phyloP scores from a whole-genome alignment of 1,140 invertebrate genomes.

The Drosophila sp. region DNA sequence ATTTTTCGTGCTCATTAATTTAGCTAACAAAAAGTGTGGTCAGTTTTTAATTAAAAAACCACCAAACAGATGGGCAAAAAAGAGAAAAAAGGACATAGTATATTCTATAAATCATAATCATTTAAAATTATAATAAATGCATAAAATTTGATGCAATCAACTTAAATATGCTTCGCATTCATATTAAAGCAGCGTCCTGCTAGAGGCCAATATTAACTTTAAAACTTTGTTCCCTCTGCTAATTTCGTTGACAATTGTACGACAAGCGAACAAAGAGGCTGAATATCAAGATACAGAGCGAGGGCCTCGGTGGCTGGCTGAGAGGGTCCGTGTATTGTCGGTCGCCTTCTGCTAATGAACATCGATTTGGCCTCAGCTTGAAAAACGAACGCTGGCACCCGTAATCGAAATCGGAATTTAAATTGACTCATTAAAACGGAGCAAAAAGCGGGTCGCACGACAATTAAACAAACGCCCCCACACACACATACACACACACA shows the following conservation, averaged over 20 bases:
- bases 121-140: constrained; percentile 42
- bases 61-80: constrained; percentile 28
- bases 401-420: constrained; percentile 81
- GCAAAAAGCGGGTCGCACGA: constrained; percentile 77
- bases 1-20: constrained; percentile 50
- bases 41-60: constrained; percentile 65
- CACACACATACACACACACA: constrained; percentile 1
- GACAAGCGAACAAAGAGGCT: constrained; percentile 35
- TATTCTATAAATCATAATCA: constrained; percentile 30
- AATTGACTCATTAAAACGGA: constrained; percentile 79
- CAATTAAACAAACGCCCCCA: constrained; percentile 72
- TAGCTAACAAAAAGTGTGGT: constrained; percentile 56
- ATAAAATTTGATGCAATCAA: constrained; percentile 51
- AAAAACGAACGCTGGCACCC: constrained; percentile 47
- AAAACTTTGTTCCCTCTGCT: constrained; percentile 52
- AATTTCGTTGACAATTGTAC: constrained; percentile 73
- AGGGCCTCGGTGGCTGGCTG: background rate
- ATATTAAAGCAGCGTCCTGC: constrained; percentile 22
- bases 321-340: constrained; percentile 7
- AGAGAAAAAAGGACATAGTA: constrained; percentile 4
- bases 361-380: constrained; percentile 71
- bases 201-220: constrained; percentile 69
- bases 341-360: constrained; percentile 70
- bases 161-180: constrained; percentile 36
- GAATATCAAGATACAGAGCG: constrained; percentile 34